Percentiles rank a stretch among this genome's conserved stretches.
These are phyloP conservation scores for Fistularia commersonii DNA, from an alignment of 2,797 vertebrate genomes.

Conservation along the genomic window DNA sequence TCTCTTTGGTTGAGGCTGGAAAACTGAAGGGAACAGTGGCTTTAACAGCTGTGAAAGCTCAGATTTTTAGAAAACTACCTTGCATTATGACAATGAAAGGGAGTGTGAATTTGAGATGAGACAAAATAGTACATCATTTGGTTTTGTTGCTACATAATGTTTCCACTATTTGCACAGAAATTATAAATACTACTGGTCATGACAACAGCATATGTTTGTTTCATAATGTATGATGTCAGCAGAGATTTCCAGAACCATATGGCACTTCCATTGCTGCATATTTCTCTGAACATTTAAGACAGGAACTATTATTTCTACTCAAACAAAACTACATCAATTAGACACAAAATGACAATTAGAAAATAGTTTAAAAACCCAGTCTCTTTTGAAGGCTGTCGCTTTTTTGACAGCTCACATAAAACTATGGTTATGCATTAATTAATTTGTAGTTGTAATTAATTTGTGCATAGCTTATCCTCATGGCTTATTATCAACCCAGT, in stretches of 20 bases:
- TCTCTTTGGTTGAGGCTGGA: conserved; percentile 28
- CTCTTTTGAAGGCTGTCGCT: no score
- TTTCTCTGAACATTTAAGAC: conserved; percentile 43
- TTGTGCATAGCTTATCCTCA: no score
- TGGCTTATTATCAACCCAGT: no score
- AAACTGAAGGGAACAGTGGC: conserved; percentile 9
- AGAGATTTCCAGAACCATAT: conserved; percentile 67
- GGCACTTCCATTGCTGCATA: conserved; percentile 47
- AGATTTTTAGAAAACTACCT: not conserved
- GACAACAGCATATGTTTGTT: conserved; percentile 69
- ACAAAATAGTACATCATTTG: conserved; percentile 11
- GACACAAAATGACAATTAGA: conserved; percentile 19
- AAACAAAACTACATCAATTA: conserved; percentile 23
- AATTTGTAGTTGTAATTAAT: no score
- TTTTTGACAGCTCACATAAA: no score
- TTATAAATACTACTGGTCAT: conserved; percentile 34
- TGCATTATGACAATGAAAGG: not conserved
- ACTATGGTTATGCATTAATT: no score
- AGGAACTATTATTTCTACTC: conserved; percentile 26
- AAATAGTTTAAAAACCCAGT: conserved; percentile 14
- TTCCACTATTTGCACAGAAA: conserved; percentile 39
- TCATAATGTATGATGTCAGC: conserved; percentile 69
- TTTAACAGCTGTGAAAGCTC: conserved; percentile 13
- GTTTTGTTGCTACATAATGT: conserved; percentile 12
- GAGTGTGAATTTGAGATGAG: conserved; percentile 5